Evolutionary conservation across 2,797 vertebrate genomes (phyloP).

Genomic region (Phoxinus dragarum): DNA sequence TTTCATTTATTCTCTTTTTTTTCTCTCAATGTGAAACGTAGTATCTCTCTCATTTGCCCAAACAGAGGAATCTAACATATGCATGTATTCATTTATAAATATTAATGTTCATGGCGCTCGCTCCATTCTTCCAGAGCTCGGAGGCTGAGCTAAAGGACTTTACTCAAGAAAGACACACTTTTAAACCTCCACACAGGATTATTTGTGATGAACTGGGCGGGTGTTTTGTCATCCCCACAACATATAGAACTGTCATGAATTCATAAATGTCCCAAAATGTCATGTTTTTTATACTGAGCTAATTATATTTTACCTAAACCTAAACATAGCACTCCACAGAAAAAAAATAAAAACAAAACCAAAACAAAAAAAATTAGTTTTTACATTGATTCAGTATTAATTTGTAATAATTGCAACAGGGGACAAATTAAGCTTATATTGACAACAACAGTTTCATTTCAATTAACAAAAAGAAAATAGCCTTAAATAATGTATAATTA

Average conservation of each 20-base stretch:
- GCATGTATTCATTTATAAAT: conserved; percentile 62
- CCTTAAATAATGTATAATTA: too few relatives aligned
- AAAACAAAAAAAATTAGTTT: background rate
- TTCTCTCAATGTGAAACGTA: conserved; percentile 24
- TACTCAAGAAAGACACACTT: conserved; percentile 38
- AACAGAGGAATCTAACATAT: conserved; percentile 54
- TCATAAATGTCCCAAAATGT: background rate
- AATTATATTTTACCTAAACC: background rate
- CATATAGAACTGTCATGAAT: background rate
- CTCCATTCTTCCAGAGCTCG: conserved; percentile 24
- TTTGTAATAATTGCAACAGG: background rate
- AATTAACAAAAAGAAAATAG: background rate
- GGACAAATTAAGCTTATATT: background rate
- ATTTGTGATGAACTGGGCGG: conserved; percentile 15
- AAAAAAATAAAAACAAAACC: background rate
- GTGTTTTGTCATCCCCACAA: background rate
- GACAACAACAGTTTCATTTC: background rate
- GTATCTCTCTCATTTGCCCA: conserved; percentile 45
- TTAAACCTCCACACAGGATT: conserved; percentile 1
- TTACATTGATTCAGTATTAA: background rate
- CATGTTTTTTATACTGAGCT: background rate
- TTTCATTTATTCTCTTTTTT: conserved; percentile 18
- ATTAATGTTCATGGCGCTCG: conserved; percentile 48
- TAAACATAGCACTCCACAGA: background rate
- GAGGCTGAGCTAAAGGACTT: conserved; percentile 40